phyloP scores from a whole-genome alignment of 2,888 invertebrate species.

The Spilosoma lubricipeda region DNA sequence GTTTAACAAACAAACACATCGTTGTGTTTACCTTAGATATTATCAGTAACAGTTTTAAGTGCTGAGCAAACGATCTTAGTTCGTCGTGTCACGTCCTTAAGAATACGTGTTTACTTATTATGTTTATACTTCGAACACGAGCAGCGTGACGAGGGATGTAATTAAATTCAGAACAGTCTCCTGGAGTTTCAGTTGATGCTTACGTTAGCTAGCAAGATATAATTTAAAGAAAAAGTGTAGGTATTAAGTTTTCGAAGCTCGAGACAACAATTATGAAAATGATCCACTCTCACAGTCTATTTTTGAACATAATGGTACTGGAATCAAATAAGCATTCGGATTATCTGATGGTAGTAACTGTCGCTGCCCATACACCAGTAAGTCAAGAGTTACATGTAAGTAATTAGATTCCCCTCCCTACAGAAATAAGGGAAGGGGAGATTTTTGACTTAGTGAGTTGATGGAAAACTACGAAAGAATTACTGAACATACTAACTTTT shows the following conservation, averaged over 20 bases:
- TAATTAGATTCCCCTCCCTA: too few species aligned
- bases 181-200: neutral
- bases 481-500: too few species aligned
- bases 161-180: conserved; percentile 31
- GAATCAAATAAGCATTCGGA: too few species aligned
- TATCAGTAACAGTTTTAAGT: conserved; percentile 27
- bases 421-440: too few species aligned
- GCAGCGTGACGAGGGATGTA: conserved; percentile 19
- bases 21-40: conserved; percentile 12
- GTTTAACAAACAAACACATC: conserved; percentile 4
- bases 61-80: conserved; percentile 34
- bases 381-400: too few species aligned
- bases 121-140: conserved; percentile 33
- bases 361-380: too few species aligned
- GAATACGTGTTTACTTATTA: conserved; percentile 37
- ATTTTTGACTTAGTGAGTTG: too few species aligned
- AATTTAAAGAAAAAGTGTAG: neutral
- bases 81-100: conserved; percentile 31
- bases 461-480: too few species aligned
- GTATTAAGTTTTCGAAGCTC: neutral
- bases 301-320: too few species aligned
- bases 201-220: neutral
- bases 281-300: too few species aligned
- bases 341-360: too few species aligned
- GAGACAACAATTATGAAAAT: neutral